Percentiles rank a stretch among this genome's conserved stretches.
phyloP scores from a whole-genome alignment of 2,113 vertebrate species.

The Mesocricetus auratus region DNA sequence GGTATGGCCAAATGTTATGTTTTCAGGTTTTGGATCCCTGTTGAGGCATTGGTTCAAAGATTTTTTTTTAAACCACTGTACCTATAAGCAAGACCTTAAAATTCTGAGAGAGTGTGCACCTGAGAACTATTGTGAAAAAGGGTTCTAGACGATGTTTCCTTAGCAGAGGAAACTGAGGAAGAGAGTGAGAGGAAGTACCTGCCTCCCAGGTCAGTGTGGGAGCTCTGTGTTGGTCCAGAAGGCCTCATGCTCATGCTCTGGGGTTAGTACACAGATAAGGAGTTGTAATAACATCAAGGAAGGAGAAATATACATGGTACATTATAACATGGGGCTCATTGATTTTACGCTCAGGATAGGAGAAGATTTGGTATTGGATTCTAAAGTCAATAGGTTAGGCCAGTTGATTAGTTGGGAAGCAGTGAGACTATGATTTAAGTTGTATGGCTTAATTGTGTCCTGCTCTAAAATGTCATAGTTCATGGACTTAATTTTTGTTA shows the following conservation, averaged over 20 bases:
- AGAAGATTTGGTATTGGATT: slow-evolving; percentile 8
- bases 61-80: not conserved
- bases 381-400: not conserved
- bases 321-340: not conserved
- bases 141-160: not conserved
- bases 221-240: not conserved
- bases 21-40: slow-evolving; percentile 13
- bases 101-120: not conserved
- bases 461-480: not conserved
- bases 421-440: not conserved
- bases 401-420: not conserved
- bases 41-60: not conserved
- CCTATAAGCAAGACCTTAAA: not conserved
- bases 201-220: not conserved
- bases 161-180: not conserved
- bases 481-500: not conserved
- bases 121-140: not conserved
- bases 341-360: not conserved
- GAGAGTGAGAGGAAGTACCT: not conserved
- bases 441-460: not conserved
- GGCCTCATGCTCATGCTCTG: not conserved
- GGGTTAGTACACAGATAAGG: not conserved
- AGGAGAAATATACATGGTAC: not conserved
- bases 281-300: not conserved
- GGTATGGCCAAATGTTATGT: slow-evolving; percentile 24